phyloP scores from a whole-genome alignment of 2,113 vertebrate species.

The Cichladusa arquata region DNA sequence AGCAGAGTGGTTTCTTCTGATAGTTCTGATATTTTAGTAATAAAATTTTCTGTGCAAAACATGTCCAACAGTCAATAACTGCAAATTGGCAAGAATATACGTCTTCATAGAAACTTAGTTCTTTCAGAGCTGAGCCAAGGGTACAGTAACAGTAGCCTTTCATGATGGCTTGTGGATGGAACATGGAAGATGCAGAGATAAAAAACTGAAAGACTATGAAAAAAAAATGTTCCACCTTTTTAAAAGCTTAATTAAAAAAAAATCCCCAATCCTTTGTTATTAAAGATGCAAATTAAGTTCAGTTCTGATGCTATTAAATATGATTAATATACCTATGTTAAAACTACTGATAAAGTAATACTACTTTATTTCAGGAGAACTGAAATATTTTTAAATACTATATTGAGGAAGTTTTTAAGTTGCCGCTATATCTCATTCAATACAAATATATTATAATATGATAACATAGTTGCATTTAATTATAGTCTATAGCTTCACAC shows the following conservation, averaged over 20 bases:
- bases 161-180: not conserved
- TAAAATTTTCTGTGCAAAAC: not conserved
- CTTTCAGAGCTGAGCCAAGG: not conserved
- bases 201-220: not conserved
- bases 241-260: not conserved
- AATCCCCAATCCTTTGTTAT: not conserved
- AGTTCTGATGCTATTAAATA: not conserved
- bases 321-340: not conserved
- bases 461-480: slow-evolving; percentile 3
- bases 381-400: not conserved
- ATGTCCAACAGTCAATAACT: not conserved
- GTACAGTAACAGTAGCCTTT: not conserved
- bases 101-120: not conserved
- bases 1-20: not conserved
- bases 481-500: not conserved
- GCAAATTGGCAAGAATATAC: not conserved
- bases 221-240: not conserved
- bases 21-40: not conserved
- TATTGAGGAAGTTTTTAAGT: not conserved
- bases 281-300: not conserved
- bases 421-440: not conserved
- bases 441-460: not conserved
- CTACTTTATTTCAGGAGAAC: not conserved
- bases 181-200: not conserved
- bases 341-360: not conserved